Evolutionary conservation across 1,140 invertebrate species (phyloP), one percentile per base, ranked within the genome.

Genomic region (Apis laboriosa): DNA sequence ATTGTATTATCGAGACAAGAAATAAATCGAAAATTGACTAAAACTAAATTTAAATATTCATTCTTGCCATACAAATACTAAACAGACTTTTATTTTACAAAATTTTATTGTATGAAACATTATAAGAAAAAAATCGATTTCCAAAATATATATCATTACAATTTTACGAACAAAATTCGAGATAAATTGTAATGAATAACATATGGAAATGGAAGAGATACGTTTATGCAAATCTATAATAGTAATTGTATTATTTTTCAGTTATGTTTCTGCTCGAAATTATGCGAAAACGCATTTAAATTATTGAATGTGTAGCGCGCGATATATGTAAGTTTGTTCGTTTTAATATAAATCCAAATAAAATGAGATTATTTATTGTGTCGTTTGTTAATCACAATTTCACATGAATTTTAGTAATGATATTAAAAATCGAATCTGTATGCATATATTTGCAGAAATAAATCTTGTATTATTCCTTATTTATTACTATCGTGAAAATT

Each of bases 1-100:
- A 34, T 53, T n/a, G 73, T 53, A 53, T 77, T 77, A 77, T 77
- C 76, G 53, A 77, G 67, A 68, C 64, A 56, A 53, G 63, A 58
- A 56, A 28, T 53, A 64, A 67, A 63, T 53, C 76, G 63, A 49
- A 63, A 49, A 53, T 49, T 56, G 34, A 43, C 64, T 77, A 55
- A 68, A 77, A 77, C 64, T 77, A 49, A 77, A 77, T 77, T 77
- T 58, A 77, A 77, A 77, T 77, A 77, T 77, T 77, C 64, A 77
- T 19, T 67, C 53, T 56, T 56, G 11, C 24, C 28, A 28, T 34
- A 67, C 76, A 67, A 53, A 53, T 67, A 56, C 34, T 28, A 28
- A 56, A 34, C 63, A 63, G 21, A 66, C 63, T 67, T 77, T 77
- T 64, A 77, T 77, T 77, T 77, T 77, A 53, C 28, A 34, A 34